A percentile compares a stretch with the other conserved stretches of the same genome.
phyloP scores from a whole-genome alignment of 2,888 invertebrate species.

The Microctonus brassicae region DNA sequence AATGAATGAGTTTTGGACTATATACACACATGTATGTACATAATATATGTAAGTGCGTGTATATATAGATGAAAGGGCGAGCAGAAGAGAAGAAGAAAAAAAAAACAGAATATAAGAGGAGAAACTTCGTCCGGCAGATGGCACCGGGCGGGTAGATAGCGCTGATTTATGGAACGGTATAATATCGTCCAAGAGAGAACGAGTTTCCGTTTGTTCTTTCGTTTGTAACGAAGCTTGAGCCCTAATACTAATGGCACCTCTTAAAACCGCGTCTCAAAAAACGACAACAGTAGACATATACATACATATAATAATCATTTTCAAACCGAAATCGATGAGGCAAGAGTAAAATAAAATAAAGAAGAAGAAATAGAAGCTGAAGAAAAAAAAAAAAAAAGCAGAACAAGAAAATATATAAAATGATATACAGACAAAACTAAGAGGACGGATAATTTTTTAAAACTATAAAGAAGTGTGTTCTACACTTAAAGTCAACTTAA shows the following conservation, averaged over 20 bases:
- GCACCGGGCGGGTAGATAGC: slow-evolving; percentile 57
- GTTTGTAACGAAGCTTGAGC: slow-evolving; percentile 33
- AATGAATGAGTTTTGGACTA: slow-evolving; percentile 26
- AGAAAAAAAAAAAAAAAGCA: background rate
- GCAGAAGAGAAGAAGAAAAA: background rate
- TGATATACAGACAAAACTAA: background rate
- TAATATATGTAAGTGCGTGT: slow-evolving; percentile 8
- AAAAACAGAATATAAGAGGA: slow-evolving; percentile 9
- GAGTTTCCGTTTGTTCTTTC: slow-evolving; percentile 46
- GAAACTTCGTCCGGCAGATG: slow-evolving; percentile 53
- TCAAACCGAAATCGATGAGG: background rate
- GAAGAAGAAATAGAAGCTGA: background rate
- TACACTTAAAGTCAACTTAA: background rate
- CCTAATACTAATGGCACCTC: slow-evolving; percentile 23
- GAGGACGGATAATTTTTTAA: background rate
- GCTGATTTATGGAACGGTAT: slow-evolving; percentile 62
- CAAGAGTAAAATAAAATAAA: slow-evolving; percentile 1
- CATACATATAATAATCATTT: background rate
- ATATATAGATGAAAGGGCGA: background rate
- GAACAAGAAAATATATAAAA: too few species aligned
- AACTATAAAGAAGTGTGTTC: background rate
- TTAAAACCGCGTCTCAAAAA: slow-evolving; percentile 21
- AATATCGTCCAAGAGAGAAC: slow-evolving; percentile 49
- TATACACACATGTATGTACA: background rate
- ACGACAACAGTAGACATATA: background rate